These are phyloP conservation scores for Karalla daura DNA, from an alignment of 2,797 vertebrate genomes.

Conservation along the genomic window DNA sequence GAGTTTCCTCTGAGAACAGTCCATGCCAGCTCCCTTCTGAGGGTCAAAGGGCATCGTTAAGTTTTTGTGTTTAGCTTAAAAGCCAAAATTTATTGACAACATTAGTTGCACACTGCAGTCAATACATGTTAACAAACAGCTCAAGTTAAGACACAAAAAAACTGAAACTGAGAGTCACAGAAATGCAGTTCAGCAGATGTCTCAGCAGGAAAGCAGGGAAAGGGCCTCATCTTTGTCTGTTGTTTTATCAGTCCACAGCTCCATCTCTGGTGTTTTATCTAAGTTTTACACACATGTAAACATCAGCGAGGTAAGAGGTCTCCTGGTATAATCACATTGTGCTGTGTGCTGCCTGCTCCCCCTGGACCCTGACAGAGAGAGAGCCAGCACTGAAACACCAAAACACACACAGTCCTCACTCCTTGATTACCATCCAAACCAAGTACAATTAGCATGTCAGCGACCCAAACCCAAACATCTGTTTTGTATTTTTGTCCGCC, in stretches of 20 bases:
- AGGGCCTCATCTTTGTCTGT: not conserved
- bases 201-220: not conserved
- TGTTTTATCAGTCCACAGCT: not conserved
- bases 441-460: conserved; percentile 33
- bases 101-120: not conserved
- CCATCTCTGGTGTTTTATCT: conserved; percentile 42
- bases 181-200: not conserved
- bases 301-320: conserved; percentile 14
- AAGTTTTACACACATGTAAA: conserved; percentile 31
- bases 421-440: conserved; percentile 28
- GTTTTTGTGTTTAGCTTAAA: not conserved
- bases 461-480: conserved; percentile 47
- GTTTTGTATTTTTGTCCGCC: conserved; percentile 38
- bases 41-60: not conserved
- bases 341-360: not conserved
- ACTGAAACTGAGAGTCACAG: not conserved
- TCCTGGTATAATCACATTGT: conserved; percentile 22
- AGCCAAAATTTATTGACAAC: not conserved
- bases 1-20: not conserved
- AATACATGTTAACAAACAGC: not conserved
- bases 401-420: conserved; percentile 1
- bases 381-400: conserved; percentile 8
- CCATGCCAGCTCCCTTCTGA: not conserved
- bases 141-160: not conserved
- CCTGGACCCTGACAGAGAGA: conserved; percentile 1